phyloP scores from a whole-genome alignment of 2,113 vertebrate genomes.

The Elaphurus davidianus region DNA sequence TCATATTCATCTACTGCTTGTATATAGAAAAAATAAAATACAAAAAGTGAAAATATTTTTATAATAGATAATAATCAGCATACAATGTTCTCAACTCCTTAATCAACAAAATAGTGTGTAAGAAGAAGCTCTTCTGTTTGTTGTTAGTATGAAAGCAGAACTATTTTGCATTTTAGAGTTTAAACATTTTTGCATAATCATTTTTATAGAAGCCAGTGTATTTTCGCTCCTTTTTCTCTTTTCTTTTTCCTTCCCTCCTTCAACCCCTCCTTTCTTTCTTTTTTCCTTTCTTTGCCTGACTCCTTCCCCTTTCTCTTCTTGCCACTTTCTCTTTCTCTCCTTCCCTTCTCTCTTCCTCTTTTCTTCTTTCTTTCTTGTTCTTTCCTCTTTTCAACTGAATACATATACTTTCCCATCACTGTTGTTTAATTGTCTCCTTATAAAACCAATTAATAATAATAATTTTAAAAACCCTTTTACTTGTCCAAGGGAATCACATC shows the following conservation, averaged over 20 bases:
- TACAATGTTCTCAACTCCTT: neutral
- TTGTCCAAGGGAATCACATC: neutral
- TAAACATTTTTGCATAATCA: neutral
- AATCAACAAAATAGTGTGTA: neutral
- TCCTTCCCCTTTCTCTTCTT: too few species aligned
- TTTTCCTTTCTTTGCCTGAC: neutral
- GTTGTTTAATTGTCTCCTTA: neutral
- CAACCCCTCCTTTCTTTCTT: neutral
- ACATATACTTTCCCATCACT: neutral
- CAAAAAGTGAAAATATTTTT: neutral
- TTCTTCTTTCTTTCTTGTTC: accelerated
- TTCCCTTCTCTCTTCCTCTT: accelerated
- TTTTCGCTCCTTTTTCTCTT: neutral
- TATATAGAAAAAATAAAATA: neutral
- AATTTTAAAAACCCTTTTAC: neutral
- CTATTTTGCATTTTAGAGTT: neutral
- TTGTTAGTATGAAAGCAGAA: neutral
- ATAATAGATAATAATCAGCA: neutral
- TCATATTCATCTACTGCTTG: neutral
- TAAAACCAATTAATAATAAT: neutral
- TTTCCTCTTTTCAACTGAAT: neutral
- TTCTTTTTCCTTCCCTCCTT: too few species aligned
- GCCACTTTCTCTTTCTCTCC: too few species aligned
- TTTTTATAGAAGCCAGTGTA: neutral
- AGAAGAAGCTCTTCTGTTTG: neutral